Conservation (phyloP, 2,888 invertebrate species). For the Helobdella robusta region DNA sequence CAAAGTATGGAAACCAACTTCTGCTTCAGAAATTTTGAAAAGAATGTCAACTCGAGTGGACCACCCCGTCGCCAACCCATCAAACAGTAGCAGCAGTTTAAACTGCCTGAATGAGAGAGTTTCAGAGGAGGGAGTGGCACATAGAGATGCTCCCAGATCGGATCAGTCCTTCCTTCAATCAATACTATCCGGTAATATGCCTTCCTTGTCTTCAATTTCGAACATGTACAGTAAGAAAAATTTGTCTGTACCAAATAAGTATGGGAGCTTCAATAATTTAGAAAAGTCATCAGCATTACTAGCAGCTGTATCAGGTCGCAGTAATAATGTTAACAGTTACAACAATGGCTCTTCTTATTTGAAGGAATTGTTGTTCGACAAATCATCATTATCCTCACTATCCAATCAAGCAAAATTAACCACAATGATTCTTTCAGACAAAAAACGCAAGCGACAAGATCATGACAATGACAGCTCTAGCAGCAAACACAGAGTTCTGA, state of each 20-base stretch:
- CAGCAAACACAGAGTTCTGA: too few relatives aligned
- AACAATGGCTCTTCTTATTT: neutral
- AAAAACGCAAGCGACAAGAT: too few relatives aligned
- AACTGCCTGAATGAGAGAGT: neutral
- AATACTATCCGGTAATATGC: neutral
- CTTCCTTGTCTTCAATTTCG: conserved; percentile 4
- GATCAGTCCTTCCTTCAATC: neutral
- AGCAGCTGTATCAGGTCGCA: conserved; percentile 1
- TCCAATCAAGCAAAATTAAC: too few relatives aligned
- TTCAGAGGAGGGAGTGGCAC: neutral
- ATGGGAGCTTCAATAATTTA: neutral
- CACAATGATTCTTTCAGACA: too few relatives aligned
- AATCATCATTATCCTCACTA: neutral
- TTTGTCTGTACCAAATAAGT: neutral
- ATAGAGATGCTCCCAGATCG: neutral
- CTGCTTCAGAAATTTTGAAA: conserved; percentile 12
- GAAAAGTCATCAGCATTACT: neutral
- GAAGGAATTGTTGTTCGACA: too few relatives aligned
- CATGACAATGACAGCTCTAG: too few relatives aligned
- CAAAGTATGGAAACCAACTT: neutral
- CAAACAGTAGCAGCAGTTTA: too few relatives aligned
- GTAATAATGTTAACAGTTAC: neutral
- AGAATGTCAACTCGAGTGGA: conserved; percentile 11
- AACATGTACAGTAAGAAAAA: neutral
- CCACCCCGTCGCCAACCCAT: too few relatives aligned